Evolutionary conservation across 2,888 invertebrate species (phyloP), one percentile per base, ranked within the genome.

Genomic region (Dolichomitus sp.): DNA sequence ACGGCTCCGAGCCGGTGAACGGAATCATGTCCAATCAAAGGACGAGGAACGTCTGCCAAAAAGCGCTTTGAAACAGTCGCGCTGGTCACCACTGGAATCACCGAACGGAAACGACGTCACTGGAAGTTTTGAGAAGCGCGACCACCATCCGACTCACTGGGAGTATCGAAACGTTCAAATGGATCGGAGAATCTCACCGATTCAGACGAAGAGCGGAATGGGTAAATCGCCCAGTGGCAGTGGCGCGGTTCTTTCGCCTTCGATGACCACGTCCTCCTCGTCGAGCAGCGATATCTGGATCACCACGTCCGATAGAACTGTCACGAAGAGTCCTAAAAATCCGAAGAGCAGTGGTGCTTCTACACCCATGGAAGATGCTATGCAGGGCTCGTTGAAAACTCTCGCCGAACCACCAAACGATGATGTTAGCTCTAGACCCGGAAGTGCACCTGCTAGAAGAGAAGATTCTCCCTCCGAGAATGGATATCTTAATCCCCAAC

Each of bases 201-300:
- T 88, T 2, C 89, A 89, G 65, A 85, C 73, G 0, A 90, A 90
- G 84, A 79, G 77, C 75, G 70, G 86, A 1, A 79, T 86, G 12
- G 89, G 85, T 37, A 87, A 86, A 72, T 92, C 91, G 0, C 88
- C 91, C 0, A 91, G 89, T 48, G 89, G 89, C n/a, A 23, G 50
- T n/a, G 81, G 84, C 37, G 84, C 80, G 27, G 84, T 86, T 11
- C 80, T 89, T 72, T 91, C 92, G 0, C 93, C 93, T 11, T 93
- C 94, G 2, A 91, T 91, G 17, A 94, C 94, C 5, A 94, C 95
- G 1, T 94, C 95, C 11, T 95, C 95, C 0, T 95, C 95, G 0
- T 95, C 95, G 19, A 94, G 94, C 84, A 95, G 95, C 87, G 95
- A 95, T 78, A 94, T 95, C 66, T 95, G 95, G 94, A 91, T 95